Base-by-base conservation (phyloP, 2,888 invertebrate species). In the Caprella mutica region DNA sequence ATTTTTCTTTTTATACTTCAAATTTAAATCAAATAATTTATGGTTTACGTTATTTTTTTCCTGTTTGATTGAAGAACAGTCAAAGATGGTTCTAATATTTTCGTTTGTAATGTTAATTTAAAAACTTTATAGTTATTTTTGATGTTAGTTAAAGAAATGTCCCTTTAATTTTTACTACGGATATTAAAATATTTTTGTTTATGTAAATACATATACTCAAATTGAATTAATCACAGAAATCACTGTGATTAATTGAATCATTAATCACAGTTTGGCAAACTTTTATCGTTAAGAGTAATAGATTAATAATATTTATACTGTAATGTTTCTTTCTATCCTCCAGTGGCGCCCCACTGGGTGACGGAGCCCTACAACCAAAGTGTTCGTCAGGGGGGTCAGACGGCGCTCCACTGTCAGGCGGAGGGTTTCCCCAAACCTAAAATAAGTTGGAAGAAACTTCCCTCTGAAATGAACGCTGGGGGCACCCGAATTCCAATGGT, bases 331-430 rank as follows among this genome's bases (percentile, higher is more conserved):
- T 19, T 27, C n/a, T 12, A 17, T 8, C 33, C 30, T 26, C 21
- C 69, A 77, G 77, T 76, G 17, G 74, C 76, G 2, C 76, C 76
- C 5, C 69, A 71, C 17, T 77, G 77, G 77, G 68, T 73, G 1
- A 67, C 70, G 24, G 74, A 74, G 56, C 76, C 76, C 0, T 69
- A 70, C 51, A 73, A 75, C 65, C 68, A 70, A 9, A 71, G 69
- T 42, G 74, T 73, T 1, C 68, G 69, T 46, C 68, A 68, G 58
- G 69, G 69, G 14, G 53, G 67, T 24, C 67, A 69, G 4, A 70
- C 71, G 2, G 67, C 69, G 24, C 62, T 74, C 5, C 70, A 74
- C 67, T 77, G 77, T 61, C 71, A 71, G 64, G 73, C 74, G 1
- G 70, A 71, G 26, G 89, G 76, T 9, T 73, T 72, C 38, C 77